Conservation (phyloP, 2,113 vertebrate genomes). For the Serilophus lunatus region DNA sequence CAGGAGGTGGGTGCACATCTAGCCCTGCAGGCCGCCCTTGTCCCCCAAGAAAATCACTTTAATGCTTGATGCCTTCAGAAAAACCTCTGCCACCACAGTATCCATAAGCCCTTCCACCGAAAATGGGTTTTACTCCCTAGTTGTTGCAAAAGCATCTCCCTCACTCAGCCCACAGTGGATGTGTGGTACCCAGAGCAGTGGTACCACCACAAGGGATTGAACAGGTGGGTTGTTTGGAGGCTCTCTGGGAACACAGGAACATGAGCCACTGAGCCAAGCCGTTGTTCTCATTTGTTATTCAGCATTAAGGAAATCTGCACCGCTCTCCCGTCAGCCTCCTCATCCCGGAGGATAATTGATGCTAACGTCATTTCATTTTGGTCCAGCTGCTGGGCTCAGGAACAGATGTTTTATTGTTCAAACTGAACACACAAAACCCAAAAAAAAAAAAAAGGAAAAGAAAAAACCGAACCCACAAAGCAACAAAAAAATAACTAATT, state of each 20-base stretch:
- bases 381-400: slow-evolving; percentile 71
- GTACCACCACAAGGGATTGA: rapidly evolving
- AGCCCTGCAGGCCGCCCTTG: rapidly evolving
- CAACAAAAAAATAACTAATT: not conserved
- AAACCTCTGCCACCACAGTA: not conserved
- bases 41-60: not conserved
- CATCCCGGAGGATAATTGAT: slow-evolving; percentile 62
- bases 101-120: not conserved
- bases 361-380: slow-evolving; percentile 60
- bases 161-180: rapidly evolving
- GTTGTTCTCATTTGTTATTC: slow-evolving; percentile 33
- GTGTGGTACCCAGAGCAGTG: not conserved
- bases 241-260: not conserved
- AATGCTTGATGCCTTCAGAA: not conserved
- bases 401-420: slow-evolving; percentile 80
- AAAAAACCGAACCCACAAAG: not conserved
- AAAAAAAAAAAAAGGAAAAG: not conserved
- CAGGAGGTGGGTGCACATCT: not conserved
- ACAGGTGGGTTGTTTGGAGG: not conserved
- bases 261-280: not conserved
- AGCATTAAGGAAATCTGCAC: not conserved
- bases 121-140: not conserved
- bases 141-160: not conserved
- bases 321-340: not conserved
- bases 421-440: not conserved